Base-by-base conservation (phyloP, 1,140 invertebrate genomes). In the Drosophila nikananu region DNA sequence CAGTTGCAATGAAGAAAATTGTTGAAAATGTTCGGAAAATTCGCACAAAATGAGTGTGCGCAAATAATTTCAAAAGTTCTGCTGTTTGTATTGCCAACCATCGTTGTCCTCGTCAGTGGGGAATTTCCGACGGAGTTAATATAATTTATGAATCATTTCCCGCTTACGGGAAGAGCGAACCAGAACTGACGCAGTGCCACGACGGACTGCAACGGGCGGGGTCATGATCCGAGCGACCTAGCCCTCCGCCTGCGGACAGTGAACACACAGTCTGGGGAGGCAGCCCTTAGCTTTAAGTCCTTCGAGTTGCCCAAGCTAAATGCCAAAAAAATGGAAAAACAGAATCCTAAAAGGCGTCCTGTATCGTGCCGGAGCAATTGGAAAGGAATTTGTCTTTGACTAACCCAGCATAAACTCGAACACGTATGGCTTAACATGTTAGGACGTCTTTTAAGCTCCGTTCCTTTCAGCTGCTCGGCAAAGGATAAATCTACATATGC, bases 341-440 rank as follows among this genome's bases (percentile, higher is more conserved):
- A 15, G 7, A 60, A 32, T 17, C 32, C 23, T 35, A 19, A 37
- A 52, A 27, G 35, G 23, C 27, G 13, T 51, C 35, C 55, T 42
- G 37, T 46, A 39, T 39, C 66, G 32, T 54, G 58, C 66, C 41
- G 44, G 55, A 67, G 72, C 60, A 81, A 58, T 68, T 37, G 32
- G 48, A 32, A 76, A 32, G 62, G 76, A 83, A 77, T 87, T 89
- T 83, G 77, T 87, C 83, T 87, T 87, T 87, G 83, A 87, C 83
- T 87, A 87, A 87, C 68, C 58, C 80, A 78, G 84, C 84, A 89
- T 83, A 67, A 87, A 83, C 80, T 54, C 72, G 27, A 61, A 70
- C 83, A 87, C 83, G 83, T 89, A 70, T 89, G 83, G 84, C 84
- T 87, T 87, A 87, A 83, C 83, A 83, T 79, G 77, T 65, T 79